Conservation (phyloP, 2,797 vertebrate species). For the Chelidonichthys spinosus region DNA sequence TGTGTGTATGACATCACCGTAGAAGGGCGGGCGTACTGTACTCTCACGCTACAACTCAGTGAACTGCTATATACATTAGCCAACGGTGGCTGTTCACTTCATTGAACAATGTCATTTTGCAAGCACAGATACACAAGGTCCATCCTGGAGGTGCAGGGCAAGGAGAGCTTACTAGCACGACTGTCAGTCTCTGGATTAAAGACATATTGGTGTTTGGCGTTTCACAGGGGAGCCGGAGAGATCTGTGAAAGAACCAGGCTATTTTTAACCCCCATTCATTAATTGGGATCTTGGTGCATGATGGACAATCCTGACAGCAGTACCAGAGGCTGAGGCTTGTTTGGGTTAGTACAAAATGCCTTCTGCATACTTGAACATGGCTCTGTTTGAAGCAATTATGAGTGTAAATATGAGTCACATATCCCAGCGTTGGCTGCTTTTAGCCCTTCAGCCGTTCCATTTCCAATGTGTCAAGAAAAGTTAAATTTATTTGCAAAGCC, state of each 20-base stretch:
- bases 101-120: conserved; percentile 57
- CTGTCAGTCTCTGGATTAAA: conserved; percentile 27
- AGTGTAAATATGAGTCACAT: conserved; percentile 37
- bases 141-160: conserved; percentile 18
- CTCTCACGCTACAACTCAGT: conserved; percentile 48
- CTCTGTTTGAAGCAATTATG: conserved; percentile 59
- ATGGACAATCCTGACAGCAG: conserved; percentile 18
- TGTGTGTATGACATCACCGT: conserved; percentile 27
- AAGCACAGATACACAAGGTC: conserved; percentile 40
- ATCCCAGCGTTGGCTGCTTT: conserved; percentile 29
- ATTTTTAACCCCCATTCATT: conserved; percentile 3
- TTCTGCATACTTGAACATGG: conserved; percentile 23
- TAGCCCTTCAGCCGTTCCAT: conserved; percentile 19
- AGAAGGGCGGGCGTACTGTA: conserved; percentile 28
- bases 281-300: background rate
- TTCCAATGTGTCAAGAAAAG: conserved; percentile 41
- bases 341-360: conserved; percentile 31
- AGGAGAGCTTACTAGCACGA: conserved; percentile 8
- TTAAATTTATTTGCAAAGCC: conserved; percentile 40
- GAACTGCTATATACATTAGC: conserved; percentile 66
- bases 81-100: conserved; percentile 53
- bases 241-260: background rate
- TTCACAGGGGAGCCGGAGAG: conserved; percentile 22
- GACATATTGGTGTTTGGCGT: conserved; percentile 29
- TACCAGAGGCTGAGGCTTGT: conserved; percentile 26